phyloP scores from a whole-genome alignment of 2,797 vertebrate genomes.

The Cyclura pinguis region DNA sequence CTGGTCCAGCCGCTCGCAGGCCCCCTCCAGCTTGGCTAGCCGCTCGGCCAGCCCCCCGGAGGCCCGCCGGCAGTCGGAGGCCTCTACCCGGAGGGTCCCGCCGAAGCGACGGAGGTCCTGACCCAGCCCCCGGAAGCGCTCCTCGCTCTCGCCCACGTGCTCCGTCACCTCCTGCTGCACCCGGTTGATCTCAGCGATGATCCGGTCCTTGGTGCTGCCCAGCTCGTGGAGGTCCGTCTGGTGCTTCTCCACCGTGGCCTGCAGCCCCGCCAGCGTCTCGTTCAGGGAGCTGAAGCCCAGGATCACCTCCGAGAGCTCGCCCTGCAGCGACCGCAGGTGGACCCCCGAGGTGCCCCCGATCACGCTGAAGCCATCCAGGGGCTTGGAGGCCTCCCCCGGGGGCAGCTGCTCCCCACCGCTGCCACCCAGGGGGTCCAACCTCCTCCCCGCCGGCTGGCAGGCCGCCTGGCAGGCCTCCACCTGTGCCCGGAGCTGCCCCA shows the following conservation, averaged over 20 bases:
- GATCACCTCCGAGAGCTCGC: conserved; percentile 83
- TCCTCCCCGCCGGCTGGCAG: conserved; percentile 69
- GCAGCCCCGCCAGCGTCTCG: conserved; percentile 86
- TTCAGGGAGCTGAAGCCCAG: conserved; percentile 86
- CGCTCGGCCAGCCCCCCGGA: conserved; percentile 84
- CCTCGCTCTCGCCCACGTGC: conserved; percentile 80
- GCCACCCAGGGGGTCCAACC: not conserved
- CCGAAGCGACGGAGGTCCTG: conserved; percentile 80
- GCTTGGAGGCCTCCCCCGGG: conserved; percentile 72
- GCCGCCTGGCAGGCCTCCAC: conserved; percentile 78
- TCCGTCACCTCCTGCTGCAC: conserved; percentile 83
- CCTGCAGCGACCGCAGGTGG: conserved; percentile 87
- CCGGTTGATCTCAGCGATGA: conserved; percentile 85
- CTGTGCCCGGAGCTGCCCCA: conserved; percentile 80
- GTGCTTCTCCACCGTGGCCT: conserved; percentile 85
- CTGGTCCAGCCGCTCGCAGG: conserved; percentile 86
- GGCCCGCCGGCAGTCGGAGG: conserved; percentile 80
- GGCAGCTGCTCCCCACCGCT: too few relatives aligned
- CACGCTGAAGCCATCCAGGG: conserved; percentile 83
- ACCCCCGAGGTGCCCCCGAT: conserved; percentile 80
- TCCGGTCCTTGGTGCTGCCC: conserved; percentile 80
- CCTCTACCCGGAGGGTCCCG: conserved; percentile 76
- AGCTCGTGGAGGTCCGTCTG: conserved; percentile 82
- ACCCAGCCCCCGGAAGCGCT: conserved; percentile 78
- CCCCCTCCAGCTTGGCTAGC: conserved; percentile 87